Evolutionary conservation across 2,113 vertebrate species (phyloP), one percentile per base, ranked within the genome.

Genomic region (Eira barbara): DNA sequence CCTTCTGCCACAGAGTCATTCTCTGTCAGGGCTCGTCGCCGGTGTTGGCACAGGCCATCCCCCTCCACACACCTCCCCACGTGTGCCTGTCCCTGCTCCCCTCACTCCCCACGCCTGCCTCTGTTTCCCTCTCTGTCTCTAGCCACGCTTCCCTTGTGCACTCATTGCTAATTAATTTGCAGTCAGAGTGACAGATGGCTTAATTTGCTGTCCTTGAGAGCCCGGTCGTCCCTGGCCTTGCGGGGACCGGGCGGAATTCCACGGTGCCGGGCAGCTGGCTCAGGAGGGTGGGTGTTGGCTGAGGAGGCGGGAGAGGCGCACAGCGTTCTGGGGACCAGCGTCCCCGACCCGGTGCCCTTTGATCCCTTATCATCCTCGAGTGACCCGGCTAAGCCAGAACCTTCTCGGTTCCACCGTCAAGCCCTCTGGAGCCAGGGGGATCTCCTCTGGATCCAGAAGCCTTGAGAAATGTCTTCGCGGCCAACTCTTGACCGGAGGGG

Each of bases 101-200:
- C 25, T 27, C 25, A 10, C 14, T 4, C 7, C 69, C 42, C 3
- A 1, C 10, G 39, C 39, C 78, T 5, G 20, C 61, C 73, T 55
- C 20, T 4, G 1, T 39, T 23, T 49, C 85, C 78, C 73, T 49
- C 49, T 47, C 93, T 57, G 55, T 86, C 78, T 93, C 25, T 18
- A 27, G 85, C 65, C 5, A 0, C n/a, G 23, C n/a, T 49, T 59
- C 87, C 78, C 31, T 8, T 57, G 82, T 83, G 91, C 49, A 67
- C 34, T 91, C 88, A 85, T 34, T 91, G 88, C 87, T 97, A 71
- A 96, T 89, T 95, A 89, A 96, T 80, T 95, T 31, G 82, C 67
- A 69, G 91, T 79, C 97, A 47, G 69, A 79, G 79, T 88, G 96
- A 97, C 96, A 86, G 95, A 96, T 96, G 90, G 67, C 63, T 96